Base-by-base conservation (phyloP, 2,113 vertebrate genomes). In the Proteles cristata region DNA sequence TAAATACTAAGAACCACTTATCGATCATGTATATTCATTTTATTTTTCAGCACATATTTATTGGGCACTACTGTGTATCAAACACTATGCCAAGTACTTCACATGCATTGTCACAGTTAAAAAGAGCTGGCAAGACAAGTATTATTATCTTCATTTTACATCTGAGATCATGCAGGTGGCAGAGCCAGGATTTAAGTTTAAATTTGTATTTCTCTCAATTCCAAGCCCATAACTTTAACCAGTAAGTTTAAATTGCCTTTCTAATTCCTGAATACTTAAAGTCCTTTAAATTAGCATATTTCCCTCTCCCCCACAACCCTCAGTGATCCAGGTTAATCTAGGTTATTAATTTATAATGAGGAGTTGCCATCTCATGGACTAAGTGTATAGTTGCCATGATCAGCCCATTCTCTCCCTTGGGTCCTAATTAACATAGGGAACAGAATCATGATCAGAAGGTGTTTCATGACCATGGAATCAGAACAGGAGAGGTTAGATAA, bases 271-370 rank as follows among this genome's bases (percentile, higher is more conserved):
- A 93, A 86, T 87, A 81, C 14, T 73, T 81, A 35, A 80, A 84
- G 71, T 48, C 61, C n/a, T 90, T 89, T 92, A 88, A 89, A 83
- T 77, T 88, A 89, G 61, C 26, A 19, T 39, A 65, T 94, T 43
- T 43, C 39, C 39, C 39, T 39, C 39, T 39, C 39, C 39, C 39
- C 39, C 39, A 3, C 39, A 3, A 55, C 28, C 39, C 12, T 10
- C 10, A 84, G 45, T 73, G 61, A 83, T 88, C 21, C 39, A 69
- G 6, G 53, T 61, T 84, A 96, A 83, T 88, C 21, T n/a, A 69
- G 6, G 53, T 61, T 84, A 96, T 92, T 91, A 96, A 63, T 86
- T 91, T 89, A 53, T 88, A 80, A 80, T 7, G 48, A 94, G 63
- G 35, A 94, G 50, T 74, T 93, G n/a, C 82, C 55, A 39, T 71